These are phyloP conservation scores for Pangasianodon hypophthalmus DNA, from an alignment of 2,113 vertebrate genomes.

Conservation along the genomic window DNA sequence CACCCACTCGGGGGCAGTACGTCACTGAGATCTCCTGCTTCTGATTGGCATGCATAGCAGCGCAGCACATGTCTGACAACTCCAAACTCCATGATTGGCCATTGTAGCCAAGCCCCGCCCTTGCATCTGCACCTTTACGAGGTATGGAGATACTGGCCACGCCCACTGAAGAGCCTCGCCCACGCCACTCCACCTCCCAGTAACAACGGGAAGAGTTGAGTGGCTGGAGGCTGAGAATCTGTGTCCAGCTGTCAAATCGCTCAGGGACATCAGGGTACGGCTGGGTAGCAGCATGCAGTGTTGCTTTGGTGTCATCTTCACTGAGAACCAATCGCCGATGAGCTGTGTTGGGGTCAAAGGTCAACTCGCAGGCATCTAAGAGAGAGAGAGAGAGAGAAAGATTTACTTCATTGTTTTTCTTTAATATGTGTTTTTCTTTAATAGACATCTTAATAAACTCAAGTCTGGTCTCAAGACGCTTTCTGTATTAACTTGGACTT, in stretches of 20 bases:
- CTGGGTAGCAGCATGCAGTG: conserved; percentile 61
- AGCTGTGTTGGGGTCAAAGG: conserved; percentile 70
- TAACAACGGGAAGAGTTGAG: conserved; percentile 72
- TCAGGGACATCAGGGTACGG: conserved; percentile 57
- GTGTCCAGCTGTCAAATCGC: conserved; percentile 77
- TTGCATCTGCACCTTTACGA: conserved; percentile 75
- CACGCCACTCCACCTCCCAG: conserved; percentile 81
- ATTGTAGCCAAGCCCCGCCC: conserved; percentile 78
- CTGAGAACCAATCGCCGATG: conserved; percentile 70
- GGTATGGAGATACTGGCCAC: conserved; percentile 71
- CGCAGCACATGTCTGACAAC: conserved; percentile 80
- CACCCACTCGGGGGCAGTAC: conserved; percentile 75
- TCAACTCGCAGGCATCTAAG: conserved; percentile 62
- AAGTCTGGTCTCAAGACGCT: not conserved
- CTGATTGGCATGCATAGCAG: conserved; percentile 79
- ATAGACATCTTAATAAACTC: not conserved
- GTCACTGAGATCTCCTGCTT: conserved; percentile 73
- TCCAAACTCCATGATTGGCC: conserved; percentile 82
- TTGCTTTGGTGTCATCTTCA: conserved; percentile 70
- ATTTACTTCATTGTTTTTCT: not conserved
- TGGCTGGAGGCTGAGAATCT: conserved; percentile 73
- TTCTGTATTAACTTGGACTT: not conserved
- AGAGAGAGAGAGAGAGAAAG: not conserved
- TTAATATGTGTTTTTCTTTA: not conserved
- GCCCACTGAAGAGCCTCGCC: conserved; percentile 75